phyloP scores from a whole-genome alignment of 2,113 vertebrate species.

The Caranx melampygus region DNA sequence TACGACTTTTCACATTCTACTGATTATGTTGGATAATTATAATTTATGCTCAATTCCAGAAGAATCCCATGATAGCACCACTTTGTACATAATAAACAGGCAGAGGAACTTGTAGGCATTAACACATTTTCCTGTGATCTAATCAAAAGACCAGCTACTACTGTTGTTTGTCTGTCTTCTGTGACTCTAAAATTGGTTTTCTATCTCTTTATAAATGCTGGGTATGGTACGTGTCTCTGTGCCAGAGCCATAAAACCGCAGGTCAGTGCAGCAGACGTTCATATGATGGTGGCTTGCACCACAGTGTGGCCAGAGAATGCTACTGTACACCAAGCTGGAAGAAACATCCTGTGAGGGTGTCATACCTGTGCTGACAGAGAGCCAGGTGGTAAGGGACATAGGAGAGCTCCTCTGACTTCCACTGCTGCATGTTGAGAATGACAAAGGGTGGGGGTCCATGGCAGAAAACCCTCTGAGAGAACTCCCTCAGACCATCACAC shows the following conservation, averaged over 20 bases:
- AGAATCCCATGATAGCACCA: not conserved
- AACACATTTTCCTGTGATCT: not conserved
- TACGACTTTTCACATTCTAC: too few species aligned
- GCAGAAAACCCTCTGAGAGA: constrained; percentile 89
- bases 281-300: not conserved
- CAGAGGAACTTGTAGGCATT: not conserved
- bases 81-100: not conserved
- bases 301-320: not conserved
- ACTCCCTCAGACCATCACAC: constrained; percentile 88
- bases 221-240: not conserved
- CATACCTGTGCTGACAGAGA: constrained; percentile 89
- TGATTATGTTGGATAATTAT: not conserved
- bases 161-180: not conserved
- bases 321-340: not conserved
- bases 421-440: constrained; percentile 93
- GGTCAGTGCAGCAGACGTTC: not conserved
- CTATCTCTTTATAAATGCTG: too few species aligned
- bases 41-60: not conserved
- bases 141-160: not conserved
- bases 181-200: not conserved
- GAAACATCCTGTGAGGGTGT: not conserved
- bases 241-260: not conserved
- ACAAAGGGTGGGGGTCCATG: constrained; percentile 90
- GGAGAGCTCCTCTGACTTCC: constrained; percentile 91
- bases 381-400: constrained; percentile 90